phyloP scores from a whole-genome alignment of 2,797 vertebrate species.

The Presbytis comata region DNA sequence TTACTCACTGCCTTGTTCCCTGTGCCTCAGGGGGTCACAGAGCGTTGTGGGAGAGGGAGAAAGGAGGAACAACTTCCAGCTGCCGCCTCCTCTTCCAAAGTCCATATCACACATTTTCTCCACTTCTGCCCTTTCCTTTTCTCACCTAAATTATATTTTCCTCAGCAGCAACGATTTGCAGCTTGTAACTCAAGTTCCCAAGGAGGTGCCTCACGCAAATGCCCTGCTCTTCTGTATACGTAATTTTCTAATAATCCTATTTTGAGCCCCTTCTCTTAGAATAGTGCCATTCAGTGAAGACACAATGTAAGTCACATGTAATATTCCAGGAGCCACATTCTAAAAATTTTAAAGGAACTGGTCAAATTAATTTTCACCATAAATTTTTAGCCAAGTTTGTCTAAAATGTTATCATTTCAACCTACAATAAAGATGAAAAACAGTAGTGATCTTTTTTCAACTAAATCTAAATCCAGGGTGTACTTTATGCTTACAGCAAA shows the following conservation, averaged over 20 bases:
- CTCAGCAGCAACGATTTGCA: not conserved
- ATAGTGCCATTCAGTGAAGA: not conserved
- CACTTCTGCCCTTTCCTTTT: not conserved
- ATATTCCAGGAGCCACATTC: not conserved
- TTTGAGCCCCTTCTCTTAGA: not conserved
- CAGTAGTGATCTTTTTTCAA: not conserved
- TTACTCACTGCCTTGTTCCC: accelerated
- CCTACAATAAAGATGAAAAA: not conserved
- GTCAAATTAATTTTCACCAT: not conserved
- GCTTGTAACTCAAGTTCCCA: not conserved
- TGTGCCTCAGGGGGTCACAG: not conserved
- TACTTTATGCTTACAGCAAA: not conserved
- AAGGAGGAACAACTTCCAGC: not conserved
- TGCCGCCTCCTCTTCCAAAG: accelerated
- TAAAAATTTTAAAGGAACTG: not conserved
- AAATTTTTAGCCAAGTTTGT: not conserved
- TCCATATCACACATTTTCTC: accelerated
- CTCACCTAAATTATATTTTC: not conserved
- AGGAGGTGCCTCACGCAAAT: not conserved
- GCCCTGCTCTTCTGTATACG: accelerated
- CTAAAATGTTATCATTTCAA: not conserved
- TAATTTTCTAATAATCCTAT: not conserved
- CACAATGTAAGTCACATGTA: accelerated
- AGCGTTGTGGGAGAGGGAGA: not conserved
- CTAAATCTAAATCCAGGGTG: not conserved